Evolutionary conservation across 35 echinoderm and acorn worm genomes (phyloP).

Genomic region (Lytechinus pictus): DNA sequence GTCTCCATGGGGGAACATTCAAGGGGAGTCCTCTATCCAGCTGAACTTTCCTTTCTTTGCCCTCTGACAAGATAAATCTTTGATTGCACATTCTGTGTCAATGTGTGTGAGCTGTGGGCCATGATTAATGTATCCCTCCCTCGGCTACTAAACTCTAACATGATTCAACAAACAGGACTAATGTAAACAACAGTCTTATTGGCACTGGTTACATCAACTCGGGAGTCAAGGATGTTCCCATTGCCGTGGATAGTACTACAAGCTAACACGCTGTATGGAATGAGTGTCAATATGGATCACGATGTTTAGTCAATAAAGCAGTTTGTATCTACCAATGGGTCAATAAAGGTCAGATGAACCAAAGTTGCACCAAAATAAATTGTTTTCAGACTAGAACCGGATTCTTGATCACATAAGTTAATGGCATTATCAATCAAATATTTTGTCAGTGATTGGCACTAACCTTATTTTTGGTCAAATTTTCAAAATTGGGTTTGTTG

Average conservation of each 20-base stretch:
- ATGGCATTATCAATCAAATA: too few relatives aligned
- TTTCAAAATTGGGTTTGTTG: too few relatives aligned
- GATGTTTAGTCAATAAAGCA: not conserved
- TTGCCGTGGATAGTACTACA: not conserved
- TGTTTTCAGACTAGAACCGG: too few relatives aligned
- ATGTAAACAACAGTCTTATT: not conserved
- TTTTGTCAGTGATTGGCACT: too few relatives aligned
- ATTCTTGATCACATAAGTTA: too few relatives aligned
- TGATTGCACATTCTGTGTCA: not conserved
- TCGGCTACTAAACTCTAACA: not conserved
- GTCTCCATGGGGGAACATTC: not conserved
- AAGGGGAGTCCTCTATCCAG: not conserved
- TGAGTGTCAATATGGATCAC: not conserved
- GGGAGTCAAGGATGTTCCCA: not conserved
- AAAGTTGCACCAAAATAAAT: too few relatives aligned
- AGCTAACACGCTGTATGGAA: not conserved
- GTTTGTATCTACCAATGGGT: too few relatives aligned
- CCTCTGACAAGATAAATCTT: not conserved
- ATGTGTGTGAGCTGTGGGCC: not conserved
- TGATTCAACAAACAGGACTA: not conserved
- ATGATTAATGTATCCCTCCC: not conserved
- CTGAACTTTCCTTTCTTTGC: not conserved
- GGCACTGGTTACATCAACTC: not conserved
- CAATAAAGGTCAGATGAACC: too few relatives aligned
- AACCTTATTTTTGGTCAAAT: too few relatives aligned